Percentiles rank a stretch among this genome's conserved stretches.
Conservation (phyloP, 1,140 invertebrate genomes). For the Phymastichus coffea region DNA sequence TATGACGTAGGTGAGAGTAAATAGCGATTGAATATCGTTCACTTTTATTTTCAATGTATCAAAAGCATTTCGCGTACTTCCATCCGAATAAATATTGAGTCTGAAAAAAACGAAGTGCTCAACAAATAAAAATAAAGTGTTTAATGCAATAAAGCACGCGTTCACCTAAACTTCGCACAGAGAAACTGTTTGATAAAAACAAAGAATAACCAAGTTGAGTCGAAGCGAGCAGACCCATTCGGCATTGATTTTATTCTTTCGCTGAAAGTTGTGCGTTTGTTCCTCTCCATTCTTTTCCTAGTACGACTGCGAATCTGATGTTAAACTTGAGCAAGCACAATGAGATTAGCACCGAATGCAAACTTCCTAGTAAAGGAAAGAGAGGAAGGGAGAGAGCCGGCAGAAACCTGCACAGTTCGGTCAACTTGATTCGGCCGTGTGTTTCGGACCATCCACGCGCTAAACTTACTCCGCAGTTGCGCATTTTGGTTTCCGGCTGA, state of each 20-base stretch:
- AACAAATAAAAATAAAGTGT: too few species aligned
- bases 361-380: neutral
- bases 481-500: neutral
- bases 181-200: too few species aligned
- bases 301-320: neutral
- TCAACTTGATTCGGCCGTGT: neutral
- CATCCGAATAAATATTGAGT: too few species aligned
- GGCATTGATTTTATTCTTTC: neutral
- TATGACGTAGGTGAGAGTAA: too few species aligned
- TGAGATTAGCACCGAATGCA: neutral
- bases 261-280: too few species aligned
- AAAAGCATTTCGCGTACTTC: too few species aligned
- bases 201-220: too few species aligned
- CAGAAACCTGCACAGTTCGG: neutral
- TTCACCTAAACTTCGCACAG: too few species aligned
- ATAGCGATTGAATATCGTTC: too few species aligned
- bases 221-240: neutral
- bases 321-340: neutral
- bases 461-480: neutral
- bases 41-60: too few species aligned
- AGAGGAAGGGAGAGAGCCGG: neutral
- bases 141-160: too few species aligned
- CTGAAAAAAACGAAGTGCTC: too few species aligned
- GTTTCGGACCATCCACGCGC: neutral
- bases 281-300: neutral